phyloP scores from a whole-genome alignment of 2,113 vertebrate genomes.

The Progne subis region DNA sequence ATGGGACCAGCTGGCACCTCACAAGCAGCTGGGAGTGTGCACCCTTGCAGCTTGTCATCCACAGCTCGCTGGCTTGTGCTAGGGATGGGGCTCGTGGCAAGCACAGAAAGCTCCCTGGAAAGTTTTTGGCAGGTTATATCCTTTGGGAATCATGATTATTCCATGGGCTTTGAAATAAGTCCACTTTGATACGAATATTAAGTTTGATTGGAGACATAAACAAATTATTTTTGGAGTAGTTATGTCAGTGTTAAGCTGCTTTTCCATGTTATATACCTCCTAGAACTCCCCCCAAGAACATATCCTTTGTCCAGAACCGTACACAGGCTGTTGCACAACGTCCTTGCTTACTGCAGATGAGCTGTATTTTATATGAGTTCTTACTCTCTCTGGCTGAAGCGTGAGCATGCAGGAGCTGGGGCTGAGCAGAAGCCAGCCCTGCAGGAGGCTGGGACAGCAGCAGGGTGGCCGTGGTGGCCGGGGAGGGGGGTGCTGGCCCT shows the following conservation, averaged over 20 bases:
- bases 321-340: neutral
- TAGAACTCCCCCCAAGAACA: neutral
- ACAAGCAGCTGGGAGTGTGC: neutral
- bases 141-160: neutral
- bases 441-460: neutral
- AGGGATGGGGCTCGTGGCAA: neutral
- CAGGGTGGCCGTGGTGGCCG: rapidly evolving
- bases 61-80: neutral
- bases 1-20: neutral
- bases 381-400: rapidly evolving
- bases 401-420: neutral
- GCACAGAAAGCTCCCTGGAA: neutral
- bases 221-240: neutral
- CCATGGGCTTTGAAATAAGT: neutral
- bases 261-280: neutral
- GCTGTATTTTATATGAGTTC: neutral
- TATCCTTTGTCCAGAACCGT: neutral
- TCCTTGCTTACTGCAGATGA: neutral
- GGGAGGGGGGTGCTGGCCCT: neutral
- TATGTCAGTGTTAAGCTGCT: neutral
- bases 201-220: neutral
- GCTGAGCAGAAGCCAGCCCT: neutral
- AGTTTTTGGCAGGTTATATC: neutral
- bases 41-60: neutral
- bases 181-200: neutral